phyloP scores from a whole-genome alignment of 1,140 invertebrate species.

The Calycopis cecrops region DNA sequence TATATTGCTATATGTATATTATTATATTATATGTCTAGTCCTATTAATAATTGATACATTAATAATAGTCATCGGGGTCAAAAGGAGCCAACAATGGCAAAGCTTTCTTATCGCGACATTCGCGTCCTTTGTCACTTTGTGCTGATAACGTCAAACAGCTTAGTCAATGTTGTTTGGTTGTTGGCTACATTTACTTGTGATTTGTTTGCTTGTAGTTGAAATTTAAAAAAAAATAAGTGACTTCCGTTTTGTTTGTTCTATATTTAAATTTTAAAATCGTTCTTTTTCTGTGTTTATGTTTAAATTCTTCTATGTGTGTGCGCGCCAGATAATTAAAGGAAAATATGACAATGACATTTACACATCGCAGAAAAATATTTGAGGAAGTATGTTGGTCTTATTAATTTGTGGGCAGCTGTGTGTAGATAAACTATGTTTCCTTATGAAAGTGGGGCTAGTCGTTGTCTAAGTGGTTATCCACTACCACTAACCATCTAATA shows the following conservation, averaged over 20 bases:
- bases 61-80: neutral
- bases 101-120: constrained; percentile 20
- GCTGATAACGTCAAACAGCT: constrained; percentile 6
- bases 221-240: neutral
- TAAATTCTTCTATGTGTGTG: no score
- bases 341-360: constrained; percentile 31
- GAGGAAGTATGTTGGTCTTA: constrained; percentile 39
- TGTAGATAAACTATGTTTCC: no score
- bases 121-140: neutral
- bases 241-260: no score
- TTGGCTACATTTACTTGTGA: neutral
- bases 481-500: no score
- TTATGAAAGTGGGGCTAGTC: no score
- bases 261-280: no score
- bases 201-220: neutral
- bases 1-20: no score
- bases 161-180: neutral
- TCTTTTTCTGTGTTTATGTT: no score
- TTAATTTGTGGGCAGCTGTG: neutral
- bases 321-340: no score
- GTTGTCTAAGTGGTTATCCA: no score
- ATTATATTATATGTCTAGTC: no score
- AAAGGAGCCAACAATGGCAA: neutral
- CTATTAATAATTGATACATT: neutral
- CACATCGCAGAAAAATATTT: constrained; percentile 41